A percentile compares a stretch with the other conserved stretches of the same genome.
phyloP scores from a whole-genome alignment of 2,888 invertebrate genomes.

The Patella depressa region DNA sequence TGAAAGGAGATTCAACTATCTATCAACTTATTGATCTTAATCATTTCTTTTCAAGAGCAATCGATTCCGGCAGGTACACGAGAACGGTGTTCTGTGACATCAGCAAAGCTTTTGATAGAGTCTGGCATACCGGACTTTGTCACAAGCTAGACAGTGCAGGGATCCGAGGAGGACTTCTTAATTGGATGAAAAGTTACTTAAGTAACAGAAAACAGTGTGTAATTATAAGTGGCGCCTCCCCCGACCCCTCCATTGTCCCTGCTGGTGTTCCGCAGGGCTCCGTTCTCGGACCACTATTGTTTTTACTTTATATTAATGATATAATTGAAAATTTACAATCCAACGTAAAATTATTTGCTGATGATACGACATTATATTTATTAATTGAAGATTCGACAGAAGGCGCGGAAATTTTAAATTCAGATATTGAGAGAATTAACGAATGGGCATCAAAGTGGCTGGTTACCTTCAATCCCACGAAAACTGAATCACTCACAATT shows the following conservation, averaged over 20 bases:
- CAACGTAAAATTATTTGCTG: too few species aligned
- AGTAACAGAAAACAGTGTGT: background rate
- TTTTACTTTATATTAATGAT: background rate
- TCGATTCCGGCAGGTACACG: background rate
- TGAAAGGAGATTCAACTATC: background rate
- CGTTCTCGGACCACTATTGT: background rate
- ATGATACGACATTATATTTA: too few species aligned
- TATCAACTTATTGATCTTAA: background rate
- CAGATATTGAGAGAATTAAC: too few species aligned
- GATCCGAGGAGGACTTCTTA: background rate
- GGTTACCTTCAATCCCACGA: too few species aligned
- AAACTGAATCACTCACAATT: too few species aligned
- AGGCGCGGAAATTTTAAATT: too few species aligned
- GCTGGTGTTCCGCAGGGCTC: background rate
- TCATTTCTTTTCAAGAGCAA: background rate
- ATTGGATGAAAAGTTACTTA: background rate
- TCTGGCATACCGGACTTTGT: background rate
- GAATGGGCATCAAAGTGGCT: too few species aligned
- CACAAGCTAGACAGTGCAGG: background rate
- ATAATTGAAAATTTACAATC: too few species aligned
- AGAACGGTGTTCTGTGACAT: background rate
- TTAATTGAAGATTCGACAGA: too few species aligned
- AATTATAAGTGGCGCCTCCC: background rate
- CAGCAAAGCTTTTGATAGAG: background rate
- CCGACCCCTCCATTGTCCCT: background rate